Conservation (phyloP, 2,113 vertebrate genomes). For the Microcebus griseorufus region DNA sequence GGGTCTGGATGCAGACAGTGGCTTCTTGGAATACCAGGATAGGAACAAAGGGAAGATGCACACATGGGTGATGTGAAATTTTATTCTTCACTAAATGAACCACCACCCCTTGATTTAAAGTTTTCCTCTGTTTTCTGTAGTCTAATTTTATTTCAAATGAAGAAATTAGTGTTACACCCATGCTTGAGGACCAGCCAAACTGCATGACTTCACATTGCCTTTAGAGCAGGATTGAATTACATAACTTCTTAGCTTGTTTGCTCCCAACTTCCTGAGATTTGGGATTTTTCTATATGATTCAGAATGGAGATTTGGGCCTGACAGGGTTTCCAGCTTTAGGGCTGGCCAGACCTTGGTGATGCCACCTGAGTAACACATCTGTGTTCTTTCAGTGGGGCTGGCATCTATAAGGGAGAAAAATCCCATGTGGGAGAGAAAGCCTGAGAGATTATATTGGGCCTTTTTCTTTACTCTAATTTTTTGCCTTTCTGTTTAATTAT, state of each 20-base stretch:
- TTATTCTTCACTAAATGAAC: neutral
- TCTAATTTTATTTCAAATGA: slow-evolving; percentile 84
- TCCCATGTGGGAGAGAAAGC: neutral
- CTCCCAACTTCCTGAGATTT: slow-evolving; percentile 79
- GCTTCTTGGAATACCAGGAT: neutral
- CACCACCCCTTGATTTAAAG: slow-evolving; percentile 78
- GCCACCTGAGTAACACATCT: neutral
- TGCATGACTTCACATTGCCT: slow-evolving; percentile 84
- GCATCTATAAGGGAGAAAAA: neutral
- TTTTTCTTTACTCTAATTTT: slow-evolving; percentile 18
- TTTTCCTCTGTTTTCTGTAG: slow-evolving; percentile 81
- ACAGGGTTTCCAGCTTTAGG: slow-evolving; percentile 61
- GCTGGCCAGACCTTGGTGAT: neutral
- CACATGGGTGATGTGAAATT: neutral
- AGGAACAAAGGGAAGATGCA: neutral
- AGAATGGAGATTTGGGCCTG: slow-evolving; percentile 70
- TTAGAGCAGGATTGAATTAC: slow-evolving; percentile 82
- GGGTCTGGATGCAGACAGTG: neutral
- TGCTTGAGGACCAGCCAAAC: slow-evolving; percentile 83
- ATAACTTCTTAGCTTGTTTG: slow-evolving; percentile 83
- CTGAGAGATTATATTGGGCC: slow-evolving; percentile 15
- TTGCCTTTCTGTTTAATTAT: slow-evolving; percentile 51
- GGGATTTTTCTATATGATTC: slow-evolving; percentile 79
- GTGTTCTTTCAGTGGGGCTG: neutral
- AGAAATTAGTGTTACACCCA: slow-evolving; percentile 85